Evolutionary conservation across 1,140 invertebrate genomes (phyloP).

Genomic region (Lepidurus apus): DNA sequence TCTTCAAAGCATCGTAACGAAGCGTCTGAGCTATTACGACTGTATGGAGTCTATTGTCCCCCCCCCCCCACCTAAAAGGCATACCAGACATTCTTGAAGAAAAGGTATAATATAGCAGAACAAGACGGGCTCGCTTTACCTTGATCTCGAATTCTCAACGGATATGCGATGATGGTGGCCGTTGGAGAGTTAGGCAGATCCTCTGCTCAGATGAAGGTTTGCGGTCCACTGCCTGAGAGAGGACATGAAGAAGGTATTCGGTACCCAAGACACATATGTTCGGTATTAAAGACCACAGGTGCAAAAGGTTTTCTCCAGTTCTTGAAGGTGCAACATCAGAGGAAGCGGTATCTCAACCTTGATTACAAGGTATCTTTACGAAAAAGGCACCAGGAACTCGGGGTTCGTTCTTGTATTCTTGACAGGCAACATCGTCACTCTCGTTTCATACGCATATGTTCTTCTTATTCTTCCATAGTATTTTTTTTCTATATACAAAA

Average conservation of each 20-base stretch:
- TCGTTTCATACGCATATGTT: slow-evolving; percentile 2
- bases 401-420: slow-evolving; percentile 4
- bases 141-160: neutral
- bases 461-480: neutral
- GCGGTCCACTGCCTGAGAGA: neutral
- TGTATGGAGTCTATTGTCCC: too few relatives aligned
- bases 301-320: slow-evolving; percentile 1
- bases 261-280: neutral
- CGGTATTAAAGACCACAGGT: neutral
- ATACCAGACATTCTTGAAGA: neutral
- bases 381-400: neutral
- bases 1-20: too few relatives aligned
- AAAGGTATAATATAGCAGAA: neutral
- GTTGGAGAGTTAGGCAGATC: neutral
- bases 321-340: neutral
- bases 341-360: neutral
- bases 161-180: neutral
- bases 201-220: neutral
- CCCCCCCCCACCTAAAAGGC: neutral
- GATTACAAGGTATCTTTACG: slow-evolving; percentile 17
- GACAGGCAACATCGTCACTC: slow-evolving; percentile 20
- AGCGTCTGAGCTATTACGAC: too few relatives aligned
- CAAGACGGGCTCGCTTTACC: neutral
- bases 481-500: neutral
- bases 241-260: neutral